These are phyloP conservation scores for Onychorhynchus coronatus DNA, from an alignment of 2,113 vertebrate species.

Conservation along the genomic window DNA sequence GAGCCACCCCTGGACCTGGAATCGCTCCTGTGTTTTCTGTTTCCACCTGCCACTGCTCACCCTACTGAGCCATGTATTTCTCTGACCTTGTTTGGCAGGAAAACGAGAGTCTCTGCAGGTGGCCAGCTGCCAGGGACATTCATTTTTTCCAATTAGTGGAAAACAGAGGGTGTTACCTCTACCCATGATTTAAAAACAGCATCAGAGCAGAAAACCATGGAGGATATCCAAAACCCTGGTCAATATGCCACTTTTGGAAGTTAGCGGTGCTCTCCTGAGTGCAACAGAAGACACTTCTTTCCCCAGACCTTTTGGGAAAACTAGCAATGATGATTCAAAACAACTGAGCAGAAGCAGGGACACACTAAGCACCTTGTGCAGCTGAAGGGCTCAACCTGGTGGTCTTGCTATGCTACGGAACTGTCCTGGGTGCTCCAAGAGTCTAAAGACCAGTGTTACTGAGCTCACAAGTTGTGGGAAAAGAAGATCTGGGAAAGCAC, in stretches of 20 bases:
- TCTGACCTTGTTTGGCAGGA: background rate
- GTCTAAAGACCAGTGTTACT: background rate
- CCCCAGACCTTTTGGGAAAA: background rate
- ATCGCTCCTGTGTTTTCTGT: background rate
- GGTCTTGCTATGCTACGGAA: background rate
- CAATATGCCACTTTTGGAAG: background rate
- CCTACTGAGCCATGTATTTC: background rate
- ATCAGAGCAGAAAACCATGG: background rate
- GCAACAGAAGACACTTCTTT: background rate
- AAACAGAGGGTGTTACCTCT: background rate
- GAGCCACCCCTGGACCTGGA: background rate
- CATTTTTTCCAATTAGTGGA: conserved; percentile 3
- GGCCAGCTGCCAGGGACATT: background rate
- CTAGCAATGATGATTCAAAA: background rate
- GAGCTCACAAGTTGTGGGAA: background rate
- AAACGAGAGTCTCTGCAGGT: background rate
- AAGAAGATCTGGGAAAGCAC: background rate
- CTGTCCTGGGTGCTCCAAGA: background rate
- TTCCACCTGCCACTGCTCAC: background rate
- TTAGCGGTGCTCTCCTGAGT: background rate
- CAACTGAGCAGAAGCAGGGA: background rate
- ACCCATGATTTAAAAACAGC: background rate
- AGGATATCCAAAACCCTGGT: background rate
- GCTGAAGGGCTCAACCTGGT: background rate
- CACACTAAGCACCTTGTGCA: background rate